phyloP scores from a whole-genome alignment of 2,888 invertebrate genomes.

The Silvanus unidentatus region DNA sequence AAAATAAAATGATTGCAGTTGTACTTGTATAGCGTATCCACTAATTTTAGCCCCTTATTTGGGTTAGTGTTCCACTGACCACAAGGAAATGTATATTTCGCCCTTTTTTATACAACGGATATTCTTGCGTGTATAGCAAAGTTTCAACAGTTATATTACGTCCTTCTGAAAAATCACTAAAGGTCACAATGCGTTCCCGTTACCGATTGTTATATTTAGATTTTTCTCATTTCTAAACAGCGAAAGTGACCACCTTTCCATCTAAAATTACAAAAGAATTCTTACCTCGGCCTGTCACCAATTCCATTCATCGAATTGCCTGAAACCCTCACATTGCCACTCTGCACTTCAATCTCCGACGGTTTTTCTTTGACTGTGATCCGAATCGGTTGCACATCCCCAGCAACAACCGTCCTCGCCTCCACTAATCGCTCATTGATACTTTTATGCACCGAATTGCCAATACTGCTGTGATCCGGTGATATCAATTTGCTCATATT shows the following conservation, averaged over 20 bases:
- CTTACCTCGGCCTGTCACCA: slow-evolving; percentile 41
- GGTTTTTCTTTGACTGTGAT: slow-evolving; percentile 44
- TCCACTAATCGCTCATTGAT: slow-evolving; percentile 37
- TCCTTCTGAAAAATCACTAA: not conserved
- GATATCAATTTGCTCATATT: slow-evolving; percentile 34
- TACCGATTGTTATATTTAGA: no score
- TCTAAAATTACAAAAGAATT: slow-evolving; percentile 11
- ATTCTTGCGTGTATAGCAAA: slow-evolving; percentile 10
- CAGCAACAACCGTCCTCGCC: slow-evolving; percentile 38
- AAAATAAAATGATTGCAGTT: no score
- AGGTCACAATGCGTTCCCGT: no score
- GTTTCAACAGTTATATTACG: slow-evolving; percentile 2
- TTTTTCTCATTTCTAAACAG: no score
- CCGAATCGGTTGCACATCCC: slow-evolving; percentile 43
- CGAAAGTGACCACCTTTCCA: no score
- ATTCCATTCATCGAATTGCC: slow-evolving; percentile 38
- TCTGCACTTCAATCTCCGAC: slow-evolving; percentile 42
- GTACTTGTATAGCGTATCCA: no score
- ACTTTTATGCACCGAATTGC: slow-evolving; percentile 27
- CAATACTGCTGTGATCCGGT: slow-evolving; percentile 26
- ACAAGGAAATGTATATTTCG: slow-evolving; percentile 20
- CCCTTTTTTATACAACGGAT: slow-evolving; percentile 12
- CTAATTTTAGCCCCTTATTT: slow-evolving; percentile 26
- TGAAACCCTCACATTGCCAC: slow-evolving; percentile 42
- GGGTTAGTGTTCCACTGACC: slow-evolving; percentile 29